Percentiles rank a stretch among this genome's conserved stretches.
Conservation (phyloP, 2,888 invertebrate species). For the Dioctria linearis region DNA sequence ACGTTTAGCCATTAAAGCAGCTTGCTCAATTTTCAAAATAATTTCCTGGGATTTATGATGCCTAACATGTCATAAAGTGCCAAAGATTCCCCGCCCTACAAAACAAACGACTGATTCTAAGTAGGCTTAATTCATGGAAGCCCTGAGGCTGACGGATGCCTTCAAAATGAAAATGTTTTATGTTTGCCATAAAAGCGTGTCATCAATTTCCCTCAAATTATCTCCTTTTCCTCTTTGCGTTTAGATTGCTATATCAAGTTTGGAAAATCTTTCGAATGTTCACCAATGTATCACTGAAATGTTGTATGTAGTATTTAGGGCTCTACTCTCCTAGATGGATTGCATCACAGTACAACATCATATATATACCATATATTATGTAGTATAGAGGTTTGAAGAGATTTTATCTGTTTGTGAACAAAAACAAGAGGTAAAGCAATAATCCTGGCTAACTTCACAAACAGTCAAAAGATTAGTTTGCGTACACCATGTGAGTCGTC, state of each 20-base stretch:
- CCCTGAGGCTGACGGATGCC: conserved; percentile 33
- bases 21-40: conserved; percentile 49
- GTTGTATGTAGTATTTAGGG: not conserved
- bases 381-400: too few species aligned
- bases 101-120: conserved; percentile 46
- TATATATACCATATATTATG: too few species aligned
- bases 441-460: conserved; percentile 14
- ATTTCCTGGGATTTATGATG: conserved; percentile 52
- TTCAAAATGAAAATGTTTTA: conserved; percentile 56
- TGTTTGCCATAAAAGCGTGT: conserved; percentile 54
- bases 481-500: too few species aligned
- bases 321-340: not conserved
- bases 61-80: conserved; percentile 50
- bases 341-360: too few species aligned
- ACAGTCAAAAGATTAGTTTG: conserved; percentile 15
- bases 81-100: conserved; percentile 34
- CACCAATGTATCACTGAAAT: conserved; percentile 3
- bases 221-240: conserved; percentile 43
- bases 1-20: conserved; percentile 24
- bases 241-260: conserved; percentile 19
- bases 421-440: conserved; percentile 26
- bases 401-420: not conserved
- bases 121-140: conserved; percentile 40
- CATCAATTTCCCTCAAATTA: conserved; percentile 52
- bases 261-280: conserved; percentile 34